These are phyloP conservation scores for Augochlora pura DNA, from an alignment of 1,140 invertebrate species.

Conservation along the genomic window DNA sequence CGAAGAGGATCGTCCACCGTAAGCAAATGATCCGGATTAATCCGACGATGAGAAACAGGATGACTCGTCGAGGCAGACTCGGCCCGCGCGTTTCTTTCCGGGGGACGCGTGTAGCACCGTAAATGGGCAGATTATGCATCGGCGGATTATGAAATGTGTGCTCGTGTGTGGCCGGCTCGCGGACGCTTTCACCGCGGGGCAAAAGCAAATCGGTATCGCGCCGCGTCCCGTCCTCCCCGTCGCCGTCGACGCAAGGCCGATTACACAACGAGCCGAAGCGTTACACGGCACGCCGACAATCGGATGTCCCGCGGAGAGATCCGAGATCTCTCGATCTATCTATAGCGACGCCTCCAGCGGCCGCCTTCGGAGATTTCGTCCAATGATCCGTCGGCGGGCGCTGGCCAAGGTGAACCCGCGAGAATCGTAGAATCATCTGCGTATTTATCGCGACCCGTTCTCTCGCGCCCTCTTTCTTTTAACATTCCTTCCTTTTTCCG, in stretches of 20 bases:
- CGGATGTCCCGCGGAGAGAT: not conserved
- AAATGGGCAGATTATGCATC: constrained; percentile 37
- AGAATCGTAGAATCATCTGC: too few relatives aligned
- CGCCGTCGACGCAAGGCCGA: not conserved
- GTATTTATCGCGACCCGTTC: too few relatives aligned
- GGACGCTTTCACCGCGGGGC: constrained; percentile 30
- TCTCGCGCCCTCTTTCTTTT: not conserved
- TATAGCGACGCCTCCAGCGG: not conserved
- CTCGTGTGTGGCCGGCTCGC: not conserved
- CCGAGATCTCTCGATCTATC: not conserved
- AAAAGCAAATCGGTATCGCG: constrained; percentile 13
- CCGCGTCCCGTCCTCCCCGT: not conserved
- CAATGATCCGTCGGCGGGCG: too few relatives aligned
- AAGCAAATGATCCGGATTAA: too few relatives aligned
- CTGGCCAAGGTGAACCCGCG: too few relatives aligned
- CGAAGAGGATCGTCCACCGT: too few relatives aligned
- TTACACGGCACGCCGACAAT: not conserved
- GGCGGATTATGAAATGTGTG: constrained; percentile 3
- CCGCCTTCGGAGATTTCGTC: too few relatives aligned
- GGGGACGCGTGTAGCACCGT: constrained; percentile 1
- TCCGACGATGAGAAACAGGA: too few relatives aligned
- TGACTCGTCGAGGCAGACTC: too few relatives aligned
- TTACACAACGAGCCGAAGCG: not conserved
- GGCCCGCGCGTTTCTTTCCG: not conserved
- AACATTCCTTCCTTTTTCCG: not conserved